Base-by-base conservation (phyloP, 92 coral and sea anemone species). In the Parazoanthus swiftii region DNA sequence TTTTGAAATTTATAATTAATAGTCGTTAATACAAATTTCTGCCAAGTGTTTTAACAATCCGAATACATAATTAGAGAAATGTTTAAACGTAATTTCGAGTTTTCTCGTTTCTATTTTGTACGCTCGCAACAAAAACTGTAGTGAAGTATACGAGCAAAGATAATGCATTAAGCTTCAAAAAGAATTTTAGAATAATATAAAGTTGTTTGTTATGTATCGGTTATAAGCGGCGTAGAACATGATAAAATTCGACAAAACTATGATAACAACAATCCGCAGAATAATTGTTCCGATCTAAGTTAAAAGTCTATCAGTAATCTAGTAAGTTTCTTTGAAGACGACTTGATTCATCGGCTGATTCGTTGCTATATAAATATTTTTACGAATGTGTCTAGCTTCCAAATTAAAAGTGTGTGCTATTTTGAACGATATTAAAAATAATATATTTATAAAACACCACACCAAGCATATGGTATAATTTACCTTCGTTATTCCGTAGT, bases 401-500 rank as follows among this genome's bases (percentile, higher is more conserved):
- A 48, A 20, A 14, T 63, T 63, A 54, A 54, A 54, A 11, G 59
- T 14, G 20, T 13, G 5, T 63, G n/a, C 3, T 63, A 4, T 3
- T 13, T 63, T 21, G 26, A 63, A 23, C 25, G 70, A 63, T 7
- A 58, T 58, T 46, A 13, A 51, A 3, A 1, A 3, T 63, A 63
- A 5, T 63, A 63, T 2, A 11, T 58, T 63, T 14, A 20, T 63
- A 5, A 63, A 18, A 63, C 70, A 20, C 26, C 70, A 5, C 70
- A 63, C 6, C 70, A 63, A 63, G n/a, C 70, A 63, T 26, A 63
- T 23, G 21, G 7, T 7, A 63, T 8, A 80, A 35, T 10, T 56
- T 36, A 80, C 85, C 85, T 56, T 80, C 50, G 1, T 35, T 25
- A 68, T 59, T 54, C 9, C 85, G 13, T 29, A 80, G 23, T 80